These are phyloP conservation scores for Melipona bicolor DNA, from an alignment of 2,888 invertebrate species.

Conservation along the genomic window DNA sequence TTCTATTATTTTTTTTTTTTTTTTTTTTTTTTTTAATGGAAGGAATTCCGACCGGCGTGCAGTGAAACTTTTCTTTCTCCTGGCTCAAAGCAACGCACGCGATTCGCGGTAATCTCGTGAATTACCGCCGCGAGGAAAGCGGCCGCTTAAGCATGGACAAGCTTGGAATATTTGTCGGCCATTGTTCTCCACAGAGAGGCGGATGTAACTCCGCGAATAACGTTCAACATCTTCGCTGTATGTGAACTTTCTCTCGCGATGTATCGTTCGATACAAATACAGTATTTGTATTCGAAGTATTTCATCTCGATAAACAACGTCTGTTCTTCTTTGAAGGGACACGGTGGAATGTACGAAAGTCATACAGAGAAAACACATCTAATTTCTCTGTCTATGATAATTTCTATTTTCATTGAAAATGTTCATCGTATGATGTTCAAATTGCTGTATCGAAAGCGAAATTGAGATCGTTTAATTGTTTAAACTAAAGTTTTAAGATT, in stretches of 20 bases:
- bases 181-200: not conserved
- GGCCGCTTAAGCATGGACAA: not conserved
- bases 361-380: too few species aligned
- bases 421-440: too few species aligned
- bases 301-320: not conserved
- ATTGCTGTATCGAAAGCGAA: too few species aligned
- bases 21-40: not conserved
- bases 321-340: too few species aligned
- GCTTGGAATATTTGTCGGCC: not conserved
- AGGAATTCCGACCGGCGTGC: not conserved
- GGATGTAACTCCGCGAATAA: not conserved
- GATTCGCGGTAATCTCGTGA: not conserved
- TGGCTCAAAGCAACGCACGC: not conserved
- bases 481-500: too few species aligned
- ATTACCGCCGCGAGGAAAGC: not conserved
- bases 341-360: too few species aligned
- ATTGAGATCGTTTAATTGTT: too few species aligned
- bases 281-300: not conserved
- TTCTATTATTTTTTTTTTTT: too few species aligned
- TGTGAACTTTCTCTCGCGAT: not conserved
- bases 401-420: too few species aligned
- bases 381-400: too few species aligned
- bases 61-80: not conserved
- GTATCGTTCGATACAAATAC: not conserved
- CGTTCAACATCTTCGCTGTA: not conserved